Evolutionary conservation across 2,797 vertebrate genomes (phyloP), one percentile per base, ranked within the genome.

Genomic region (Lutjanus campechanus): DNA sequence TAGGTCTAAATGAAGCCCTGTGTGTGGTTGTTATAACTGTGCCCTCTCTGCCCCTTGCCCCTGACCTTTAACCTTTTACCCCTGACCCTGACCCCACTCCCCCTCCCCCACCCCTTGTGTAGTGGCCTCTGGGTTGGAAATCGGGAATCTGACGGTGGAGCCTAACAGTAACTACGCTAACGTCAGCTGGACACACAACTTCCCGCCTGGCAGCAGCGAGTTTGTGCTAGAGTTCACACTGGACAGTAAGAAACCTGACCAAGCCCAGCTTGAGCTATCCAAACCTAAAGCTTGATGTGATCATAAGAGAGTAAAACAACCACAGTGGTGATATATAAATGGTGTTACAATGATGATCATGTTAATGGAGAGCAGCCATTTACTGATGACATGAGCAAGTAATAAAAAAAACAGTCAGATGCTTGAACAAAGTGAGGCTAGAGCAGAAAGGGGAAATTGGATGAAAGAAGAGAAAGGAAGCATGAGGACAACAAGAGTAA

Each of bases 151-250:
- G 97, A 98, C 96, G 86, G 97, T 97, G 96, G 96, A 96, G 93
- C 93, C 96, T 92, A 97, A 98, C 97, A 99, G 97, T 97, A 96
- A 98, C 97, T 97, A 96, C 96, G 96, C 97, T 96, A 98, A 98
- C 95, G 95, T 99, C 97, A 98, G 96, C 96, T 99, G 98, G 98
- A 98, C 92, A 94, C 97, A 99, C 97, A 97, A 96, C 96, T 97
- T 98, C 96, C 96, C 96, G 87, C 90, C 95, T 89, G 95, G 96
- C 96, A 97, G 95, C 96, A 95, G 91, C 91, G 96, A 97, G 95
- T 99, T 99, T 98, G 96, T 97, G 96, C 95, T 99, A 97, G 98
- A 99, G 97, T 97, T 96, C 97, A 95, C 92, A 90, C 96, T 96
- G 94, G 97, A 98, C 96, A 98, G 97, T 99, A 99, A 99, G 98